Percentiles rank a stretch among this genome's conserved stretches.
These are phyloP conservation scores for Itoplectis maculator DNA, from an alignment of 2,888 invertebrate genomes.

Conservation along the genomic window DNA sequence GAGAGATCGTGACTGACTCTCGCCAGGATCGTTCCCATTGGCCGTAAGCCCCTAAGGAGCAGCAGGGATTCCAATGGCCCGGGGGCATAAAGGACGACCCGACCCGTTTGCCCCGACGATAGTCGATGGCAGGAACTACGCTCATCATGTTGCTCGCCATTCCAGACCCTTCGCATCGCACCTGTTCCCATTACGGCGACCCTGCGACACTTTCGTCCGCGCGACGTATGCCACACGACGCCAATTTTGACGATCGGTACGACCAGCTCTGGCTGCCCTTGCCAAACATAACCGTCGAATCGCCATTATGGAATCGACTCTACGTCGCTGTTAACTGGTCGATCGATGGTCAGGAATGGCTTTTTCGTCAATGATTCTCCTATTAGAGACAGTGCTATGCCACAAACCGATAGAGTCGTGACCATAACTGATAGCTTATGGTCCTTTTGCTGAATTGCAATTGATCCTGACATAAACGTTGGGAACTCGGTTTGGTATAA, in stretches of 20 bases:
- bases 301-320: neutral
- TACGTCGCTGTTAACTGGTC: neutral
- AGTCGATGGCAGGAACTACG: constrained; percentile 39
- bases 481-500: no score
- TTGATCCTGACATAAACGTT: no score
- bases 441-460: neutral
- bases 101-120: constrained; percentile 62
- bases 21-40: constrained; percentile 51
- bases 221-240: neutral
- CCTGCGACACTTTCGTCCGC: neutral
- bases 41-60: constrained; percentile 63
- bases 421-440: neutral
- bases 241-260: neutral
- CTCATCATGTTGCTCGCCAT: constrained; percentile 15
- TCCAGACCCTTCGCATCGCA: constrained; percentile 16
- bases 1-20: constrained; percentile 51
- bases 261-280: neutral
- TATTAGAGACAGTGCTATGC: neutral
- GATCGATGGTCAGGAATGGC: neutral
- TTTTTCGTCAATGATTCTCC: neutral
- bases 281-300: neutral
- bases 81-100: constrained; percentile 63
- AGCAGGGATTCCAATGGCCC: constrained; percentile 62
- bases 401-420: neutral
- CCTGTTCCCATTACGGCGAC: constrained; percentile 24